These are phyloP conservation scores for Neoniphon sammara DNA, from an alignment of 2,797 vertebrate genomes.

Conservation along the genomic window DNA sequence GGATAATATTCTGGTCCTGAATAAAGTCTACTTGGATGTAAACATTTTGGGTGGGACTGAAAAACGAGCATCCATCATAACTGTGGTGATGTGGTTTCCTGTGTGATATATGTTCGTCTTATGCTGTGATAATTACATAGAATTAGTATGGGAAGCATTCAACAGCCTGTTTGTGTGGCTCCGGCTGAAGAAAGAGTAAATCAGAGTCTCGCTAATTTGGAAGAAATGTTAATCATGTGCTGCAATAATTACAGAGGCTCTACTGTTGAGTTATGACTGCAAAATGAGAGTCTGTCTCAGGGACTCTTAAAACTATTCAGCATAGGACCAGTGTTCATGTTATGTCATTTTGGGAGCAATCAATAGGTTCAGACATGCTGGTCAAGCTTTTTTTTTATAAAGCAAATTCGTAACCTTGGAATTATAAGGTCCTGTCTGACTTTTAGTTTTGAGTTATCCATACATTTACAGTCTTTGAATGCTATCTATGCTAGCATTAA, in stretches of 20 bases:
- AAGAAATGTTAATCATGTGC: constrained; percentile 11
- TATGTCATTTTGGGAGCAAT: too few relatives aligned
- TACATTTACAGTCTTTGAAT: too few relatives aligned
- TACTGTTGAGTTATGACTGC: neutral
- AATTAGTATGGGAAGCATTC: neutral
- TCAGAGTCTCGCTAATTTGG: neutral
- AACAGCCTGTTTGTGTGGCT: too few relatives aligned
- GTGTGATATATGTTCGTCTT: neutral
- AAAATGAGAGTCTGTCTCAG: too few relatives aligned
- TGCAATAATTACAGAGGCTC: neutral
- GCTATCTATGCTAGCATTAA: too few relatives aligned
- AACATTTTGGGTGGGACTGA: neutral
- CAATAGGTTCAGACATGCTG: too few relatives aligned
- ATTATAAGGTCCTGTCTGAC: too few relatives aligned
- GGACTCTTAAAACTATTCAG: too few relatives aligned
- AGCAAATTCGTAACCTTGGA: too few relatives aligned
- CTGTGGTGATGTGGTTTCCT: neutral
- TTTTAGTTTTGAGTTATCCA: too few relatives aligned
- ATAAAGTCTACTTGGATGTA: neutral
- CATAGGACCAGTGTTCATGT: too few relatives aligned
- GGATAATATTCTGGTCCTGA: neutral
- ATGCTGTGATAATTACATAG: constrained; percentile 7
- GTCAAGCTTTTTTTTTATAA: too few relatives aligned
- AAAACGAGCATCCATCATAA: neutral
- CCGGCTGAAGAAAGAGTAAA: neutral